Percentiles rank a stretch among this genome's conserved stretches.
Evolutionary conservation across 2,797 vertebrate species (phyloP).

Genomic region (Anisognathus igniventris): DNA sequence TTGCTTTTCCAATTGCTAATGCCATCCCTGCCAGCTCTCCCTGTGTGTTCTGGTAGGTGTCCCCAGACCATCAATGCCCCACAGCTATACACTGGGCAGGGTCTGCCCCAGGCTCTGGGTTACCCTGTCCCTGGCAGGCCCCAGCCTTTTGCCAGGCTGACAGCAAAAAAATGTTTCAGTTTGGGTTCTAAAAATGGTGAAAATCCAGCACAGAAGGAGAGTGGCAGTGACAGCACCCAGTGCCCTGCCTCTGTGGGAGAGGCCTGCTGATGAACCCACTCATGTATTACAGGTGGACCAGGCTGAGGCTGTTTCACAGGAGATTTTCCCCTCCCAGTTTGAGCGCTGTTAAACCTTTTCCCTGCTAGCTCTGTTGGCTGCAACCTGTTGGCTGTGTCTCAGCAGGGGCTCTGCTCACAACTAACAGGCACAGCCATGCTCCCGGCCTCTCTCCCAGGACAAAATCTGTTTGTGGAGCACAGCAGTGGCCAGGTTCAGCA

Average conservation of each 20-base stretch:
- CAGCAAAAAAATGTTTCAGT: neutral
- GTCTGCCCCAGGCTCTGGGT: neutral
- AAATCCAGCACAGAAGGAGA: neutral
- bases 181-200: neutral
- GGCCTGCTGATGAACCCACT: neutral
- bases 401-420: neutral
- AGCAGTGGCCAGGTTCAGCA: neutral
- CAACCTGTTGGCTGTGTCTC: neutral
- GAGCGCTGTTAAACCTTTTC: neutral
- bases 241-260: neutral
- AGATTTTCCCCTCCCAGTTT: neutral
- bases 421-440: neutral
- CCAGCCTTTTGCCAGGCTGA: neutral
- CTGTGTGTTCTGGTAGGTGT: accelerated
- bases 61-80: no score
- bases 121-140: neutral
- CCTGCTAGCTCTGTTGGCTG: neutral
- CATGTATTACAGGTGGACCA: neutral
- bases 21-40: accelerated
- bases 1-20: neutral
- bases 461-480: neutral
- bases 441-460: neutral
- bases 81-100: neutral
- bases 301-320: neutral
- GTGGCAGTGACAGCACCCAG: neutral